These are phyloP conservation scores for Myathropa florea DNA, from an alignment of 2,888 invertebrate species.

Conservation along the genomic window DNA sequence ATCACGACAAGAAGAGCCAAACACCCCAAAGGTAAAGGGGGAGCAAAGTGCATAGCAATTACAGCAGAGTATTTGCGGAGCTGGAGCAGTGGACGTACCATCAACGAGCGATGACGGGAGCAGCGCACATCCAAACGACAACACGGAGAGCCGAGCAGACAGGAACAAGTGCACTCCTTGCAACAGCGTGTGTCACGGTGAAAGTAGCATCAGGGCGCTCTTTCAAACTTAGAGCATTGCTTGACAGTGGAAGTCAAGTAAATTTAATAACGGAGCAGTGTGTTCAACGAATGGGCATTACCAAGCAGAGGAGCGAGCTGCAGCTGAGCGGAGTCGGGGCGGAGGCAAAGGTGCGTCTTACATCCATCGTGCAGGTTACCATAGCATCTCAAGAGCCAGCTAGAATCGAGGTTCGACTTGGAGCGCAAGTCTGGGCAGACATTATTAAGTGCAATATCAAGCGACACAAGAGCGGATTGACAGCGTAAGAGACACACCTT, in stretches of 20 bases:
- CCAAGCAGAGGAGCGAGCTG: not conserved
- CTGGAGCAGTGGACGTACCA: not conserved
- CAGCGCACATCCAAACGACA: not conserved
- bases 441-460: not conserved
- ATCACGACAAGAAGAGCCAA: not conserved
- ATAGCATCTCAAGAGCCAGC: not conserved
- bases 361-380: not conserved
- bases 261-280: conserved; percentile 10
- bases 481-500: not conserved
- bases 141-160: not conserved
- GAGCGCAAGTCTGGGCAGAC: conserved; percentile 9
- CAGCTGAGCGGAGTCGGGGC: not conserved
- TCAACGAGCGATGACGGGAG: not conserved
- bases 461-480: not conserved
- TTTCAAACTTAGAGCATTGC: not conserved
- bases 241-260: conserved; percentile 10
- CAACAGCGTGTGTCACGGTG: not conserved
- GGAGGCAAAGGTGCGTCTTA: not conserved
- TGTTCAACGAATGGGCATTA: conserved; percentile 3
- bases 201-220: not conserved
- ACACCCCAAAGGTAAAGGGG: not conserved
- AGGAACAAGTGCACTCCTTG: not conserved
- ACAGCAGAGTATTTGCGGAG: not conserved
- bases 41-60: not conserved
- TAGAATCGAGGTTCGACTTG: not conserved